Conservation (phyloP, 2,888 invertebrate species). For the Drosophila sordidapex region DNA sequence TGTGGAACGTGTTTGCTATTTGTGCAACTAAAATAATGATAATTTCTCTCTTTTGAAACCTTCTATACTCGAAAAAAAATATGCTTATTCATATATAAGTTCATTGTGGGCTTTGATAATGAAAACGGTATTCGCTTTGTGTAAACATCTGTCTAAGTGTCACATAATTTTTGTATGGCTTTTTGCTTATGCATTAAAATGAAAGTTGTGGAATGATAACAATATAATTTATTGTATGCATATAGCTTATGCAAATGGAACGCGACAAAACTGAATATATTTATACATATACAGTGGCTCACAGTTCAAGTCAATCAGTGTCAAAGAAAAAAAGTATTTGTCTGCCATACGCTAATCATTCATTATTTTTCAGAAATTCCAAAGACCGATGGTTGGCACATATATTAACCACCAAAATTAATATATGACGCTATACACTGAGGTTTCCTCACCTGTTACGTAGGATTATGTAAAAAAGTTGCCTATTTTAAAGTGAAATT, state of each 20-base stretch:
- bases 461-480: too few relatives aligned
- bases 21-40: slow-evolving; percentile 35
- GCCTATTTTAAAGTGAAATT: too few relatives aligned
- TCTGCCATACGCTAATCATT: too few relatives aligned
- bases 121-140: slow-evolving; percentile 9
- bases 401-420: too few relatives aligned
- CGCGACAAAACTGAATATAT: neutral
- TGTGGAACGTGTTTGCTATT: slow-evolving; percentile 31
- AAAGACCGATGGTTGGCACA: too few relatives aligned
- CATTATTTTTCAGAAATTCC: too few relatives aligned
- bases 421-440: too few relatives aligned
- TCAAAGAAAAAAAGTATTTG: too few relatives aligned
- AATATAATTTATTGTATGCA: neutral
- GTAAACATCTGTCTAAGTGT: slow-evolving; percentile 29
- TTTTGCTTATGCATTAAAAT: slow-evolving; percentile 25
- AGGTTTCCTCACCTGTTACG: too few relatives aligned
- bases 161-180: slow-evolving; percentile 38
- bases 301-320: too few relatives aligned
- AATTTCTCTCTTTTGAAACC: neutral
- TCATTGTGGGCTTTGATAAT: neutral
- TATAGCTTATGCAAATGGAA: neutral
- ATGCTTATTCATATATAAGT: neutral
- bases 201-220: slow-evolving; percentile 39
- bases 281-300: neutral
- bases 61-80: neutral